Base-by-base conservation (phyloP, 2,113 vertebrate species). In the Peromyscus polionotus region DNA sequence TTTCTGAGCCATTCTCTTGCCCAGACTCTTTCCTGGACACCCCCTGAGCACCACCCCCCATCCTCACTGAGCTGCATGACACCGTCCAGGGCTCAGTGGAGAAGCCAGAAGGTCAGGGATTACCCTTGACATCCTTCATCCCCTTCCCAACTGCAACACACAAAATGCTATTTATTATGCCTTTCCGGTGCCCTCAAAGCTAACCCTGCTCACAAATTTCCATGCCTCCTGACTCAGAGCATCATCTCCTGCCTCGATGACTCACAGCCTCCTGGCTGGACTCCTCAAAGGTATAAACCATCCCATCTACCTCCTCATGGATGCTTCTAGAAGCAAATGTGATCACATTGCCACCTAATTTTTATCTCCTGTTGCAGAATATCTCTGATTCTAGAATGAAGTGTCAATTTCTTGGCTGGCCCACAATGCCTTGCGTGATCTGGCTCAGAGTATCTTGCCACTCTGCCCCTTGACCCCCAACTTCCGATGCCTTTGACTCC, bases 11-110 rank as follows among this genome's bases (percentile, higher is more conserved):
- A 36, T 6, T 73, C 75, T 22, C 61, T 31, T 20, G 3, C 1
- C 6, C 4, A 12, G 12, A 0, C 13, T 91, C 42, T 42, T 86
- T 39, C 22, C 39, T 20, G 51, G 19, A 22, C 19, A 14, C 51
- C 51, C 9, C 9, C 31, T 11, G 31, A 10, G 33, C 13, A 54
- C 54, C 54, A 13, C 54, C 51, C 9, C 76, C 36, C 1, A 10
- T 39, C 72, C 73, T 33, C 13, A 11, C 1, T 17, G 19, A n/a
- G 48, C 39, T 42, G 11, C 8, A 2, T 1, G 54, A n/a, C 9
- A 57, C 10, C 61, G 9, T 16, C 5, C 0, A 0, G 54, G 88
- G 9, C 54, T 90, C 86, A 1, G 1, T 10, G 12, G 10, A 7
- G 1, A 42, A 63, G 68, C 26, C 4, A 2, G 79, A 76, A 28